Base-by-base conservation (phyloP, 2,113 vertebrate species). In the Sinosuthora webbiana region DNA sequence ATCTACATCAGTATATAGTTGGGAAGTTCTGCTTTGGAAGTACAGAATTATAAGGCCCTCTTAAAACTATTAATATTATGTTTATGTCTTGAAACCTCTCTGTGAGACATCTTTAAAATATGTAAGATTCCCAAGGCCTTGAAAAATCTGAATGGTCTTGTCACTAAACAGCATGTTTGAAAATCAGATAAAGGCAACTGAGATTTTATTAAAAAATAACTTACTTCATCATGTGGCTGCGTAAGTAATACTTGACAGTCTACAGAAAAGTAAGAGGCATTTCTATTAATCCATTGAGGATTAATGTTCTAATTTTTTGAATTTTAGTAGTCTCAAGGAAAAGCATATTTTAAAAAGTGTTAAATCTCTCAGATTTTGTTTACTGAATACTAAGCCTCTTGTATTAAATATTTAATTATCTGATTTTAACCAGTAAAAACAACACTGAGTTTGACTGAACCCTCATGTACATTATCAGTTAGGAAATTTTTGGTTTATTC, bases 381-480 rank as follows among this genome's bases (percentile, higher is more conserved):
- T 10, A 60, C 44, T 89, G 57, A n/a, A 13, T 74, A 30, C 4
- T 5, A 42, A 76, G 14, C 4, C 7, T 74, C 73, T 62, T 37
- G 6, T 59, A 50, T 33, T 77, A 64, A 84, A 71, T 64, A 53
- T 57, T 83, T 68, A 91, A 53, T 15, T 39, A 65, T 16, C 17
- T 15, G 15, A 71, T 83, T 94, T 87, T 47, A 75, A 64, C 13
- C 17, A 19, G 30, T 18, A 83, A 44, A 74, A 77, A 77, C 10
- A 69, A 52, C 9, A 44, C 1, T 22, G 56, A 71, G 21, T 50
- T 71, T 76, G 59, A 79, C 85, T 35, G 35, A 79, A 67, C 13
- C 9, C 19, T 57, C 35, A 47, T 0, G 0, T 39, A 71, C 5
- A 18, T 62, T 35, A 73, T n/a, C 55, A 73, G 9, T 50, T 49